Conservation (phyloP, 2,888 invertebrate genomes). For the Siphonodentalium dalli region DNA sequence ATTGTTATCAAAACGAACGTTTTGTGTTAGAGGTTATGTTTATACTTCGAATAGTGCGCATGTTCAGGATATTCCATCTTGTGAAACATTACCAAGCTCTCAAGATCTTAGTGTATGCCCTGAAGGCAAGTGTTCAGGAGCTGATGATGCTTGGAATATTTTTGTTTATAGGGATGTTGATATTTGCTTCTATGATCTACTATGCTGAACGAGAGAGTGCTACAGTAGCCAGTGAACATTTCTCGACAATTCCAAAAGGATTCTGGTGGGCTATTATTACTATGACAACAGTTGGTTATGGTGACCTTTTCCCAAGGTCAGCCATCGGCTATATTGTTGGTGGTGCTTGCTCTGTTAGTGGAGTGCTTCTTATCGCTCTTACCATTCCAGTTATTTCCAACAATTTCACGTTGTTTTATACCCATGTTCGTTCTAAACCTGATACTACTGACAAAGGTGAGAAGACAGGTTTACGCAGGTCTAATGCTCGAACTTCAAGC, state of each 20-base stretch:
- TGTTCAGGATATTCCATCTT: slow-evolving; percentile 67
- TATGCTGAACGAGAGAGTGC: slow-evolving; percentile 62
- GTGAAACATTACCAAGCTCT: slow-evolving; percentile 67
- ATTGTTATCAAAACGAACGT: slow-evolving; percentile 56
- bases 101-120: slow-evolving; percentile 66
- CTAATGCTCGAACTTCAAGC: too few species aligned
- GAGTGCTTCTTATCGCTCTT: slow-evolving; percentile 59
- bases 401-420: slow-evolving; percentile 63
- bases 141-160: slow-evolving; percentile 62
- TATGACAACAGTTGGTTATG: slow-evolving; percentile 64
- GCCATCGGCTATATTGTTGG: slow-evolving; percentile 59
- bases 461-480: too few species aligned
- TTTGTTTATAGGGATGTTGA: slow-evolving; percentile 62
- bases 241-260: slow-evolving; percentile 63
- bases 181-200: slow-evolving; percentile 64
- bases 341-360: slow-evolving; percentile 57
- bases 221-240: slow-evolving; percentile 39
- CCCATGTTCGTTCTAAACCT: slow-evolving; percentile 56
- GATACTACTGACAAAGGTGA: too few species aligned
- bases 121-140: slow-evolving; percentile 65
- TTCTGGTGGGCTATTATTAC: slow-evolving; percentile 67
- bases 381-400: slow-evolving; percentile 64
- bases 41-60: slow-evolving; percentile 66
- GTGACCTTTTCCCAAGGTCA: slow-evolving; percentile 56
- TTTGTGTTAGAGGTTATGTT: slow-evolving; percentile 64